Evolutionary conservation across 2,113 vertebrate species (phyloP).

Genomic region (Antechinus stuartii): DNA sequence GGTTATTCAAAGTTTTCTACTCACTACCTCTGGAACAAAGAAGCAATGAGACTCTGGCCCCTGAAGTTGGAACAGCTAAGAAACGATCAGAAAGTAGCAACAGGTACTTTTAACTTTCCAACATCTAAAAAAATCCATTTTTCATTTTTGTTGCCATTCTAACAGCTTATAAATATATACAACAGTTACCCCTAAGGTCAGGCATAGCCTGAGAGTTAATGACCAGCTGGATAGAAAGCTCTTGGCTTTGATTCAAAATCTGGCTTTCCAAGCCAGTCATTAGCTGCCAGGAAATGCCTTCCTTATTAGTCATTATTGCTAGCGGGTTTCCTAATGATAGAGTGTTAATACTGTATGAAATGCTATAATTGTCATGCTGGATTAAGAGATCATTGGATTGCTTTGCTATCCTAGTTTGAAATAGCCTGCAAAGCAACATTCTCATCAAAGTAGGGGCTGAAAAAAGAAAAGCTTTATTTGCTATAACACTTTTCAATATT

Average conservation of each 20-base stretch:
- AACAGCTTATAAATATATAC: conserved; percentile 72
- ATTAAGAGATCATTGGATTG: conserved; percentile 56
- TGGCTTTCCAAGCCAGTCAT: conserved; percentile 2
- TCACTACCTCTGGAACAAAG: neutral
- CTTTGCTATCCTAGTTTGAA: conserved; percentile 62
- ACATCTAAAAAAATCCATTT: conserved; percentile 34
- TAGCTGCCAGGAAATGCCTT: conserved; percentile 71
- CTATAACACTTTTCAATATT: conserved; percentile 37
- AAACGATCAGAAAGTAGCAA: neutral
- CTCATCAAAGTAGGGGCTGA: conserved; percentile 22
- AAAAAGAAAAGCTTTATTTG: conserved; percentile 54
- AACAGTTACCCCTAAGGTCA: conserved; percentile 46
- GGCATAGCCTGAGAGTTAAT: conserved; percentile 48
- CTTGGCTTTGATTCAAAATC: conserved; percentile 59
- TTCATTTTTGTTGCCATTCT: conserved; percentile 50
- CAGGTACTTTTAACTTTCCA: neutral
- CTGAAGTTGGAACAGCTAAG: neutral
- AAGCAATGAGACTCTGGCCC: neutral
- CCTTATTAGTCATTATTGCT: conserved; percentile 59
- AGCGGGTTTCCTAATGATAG: conserved; percentile 57
- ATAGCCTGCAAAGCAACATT: conserved; percentile 27
- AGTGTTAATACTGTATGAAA: conserved; percentile 35
- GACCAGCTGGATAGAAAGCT: conserved; percentile 60
- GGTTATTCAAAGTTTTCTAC: neutral
- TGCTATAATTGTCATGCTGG: neutral